phyloP scores from a whole-genome alignment of 2,888 invertebrate genomes.

The Hipparchia sbordonii region DNA sequence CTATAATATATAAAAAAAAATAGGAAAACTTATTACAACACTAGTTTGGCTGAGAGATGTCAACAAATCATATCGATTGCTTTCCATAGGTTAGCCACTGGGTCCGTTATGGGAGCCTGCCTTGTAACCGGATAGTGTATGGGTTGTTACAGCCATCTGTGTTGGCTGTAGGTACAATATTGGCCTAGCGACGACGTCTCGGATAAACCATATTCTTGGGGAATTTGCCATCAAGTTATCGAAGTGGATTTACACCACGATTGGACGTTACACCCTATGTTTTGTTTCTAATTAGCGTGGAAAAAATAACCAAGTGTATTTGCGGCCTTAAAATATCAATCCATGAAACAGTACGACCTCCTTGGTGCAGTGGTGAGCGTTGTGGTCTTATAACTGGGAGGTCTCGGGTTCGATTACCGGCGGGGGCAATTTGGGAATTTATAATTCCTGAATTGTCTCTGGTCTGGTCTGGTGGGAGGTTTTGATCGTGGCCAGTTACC shows the following conservation, averaged over 20 bases:
- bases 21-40: constrained; percentile 2
- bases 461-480: no score
- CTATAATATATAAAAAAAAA: not conserved
- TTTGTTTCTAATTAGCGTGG: not conserved
- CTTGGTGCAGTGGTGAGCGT: no score
- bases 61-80: constrained; percentile 42
- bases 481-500: no score
- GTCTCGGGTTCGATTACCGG: no score
- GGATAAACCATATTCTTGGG: constrained; percentile 21
- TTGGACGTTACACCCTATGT: not conserved
- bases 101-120: constrained; percentile 34
- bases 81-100: constrained; percentile 38
- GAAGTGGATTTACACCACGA: not conserved
- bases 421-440: no score
- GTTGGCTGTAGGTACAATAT: constrained; percentile 25
- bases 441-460: no score
- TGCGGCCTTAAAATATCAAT: no score
- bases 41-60: constrained; percentile 28
- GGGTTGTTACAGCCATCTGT: constrained; percentile 29
- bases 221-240: constrained; percentile 25
- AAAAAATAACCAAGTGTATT: not conserved
- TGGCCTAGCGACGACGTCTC: constrained; percentile 11
- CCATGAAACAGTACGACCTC: no score
- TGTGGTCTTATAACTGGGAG: no score
- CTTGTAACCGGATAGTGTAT: constrained; percentile 36